Conservation (phyloP, 2,888 invertebrate species). For the Gandaritis pyraliata region DNA sequence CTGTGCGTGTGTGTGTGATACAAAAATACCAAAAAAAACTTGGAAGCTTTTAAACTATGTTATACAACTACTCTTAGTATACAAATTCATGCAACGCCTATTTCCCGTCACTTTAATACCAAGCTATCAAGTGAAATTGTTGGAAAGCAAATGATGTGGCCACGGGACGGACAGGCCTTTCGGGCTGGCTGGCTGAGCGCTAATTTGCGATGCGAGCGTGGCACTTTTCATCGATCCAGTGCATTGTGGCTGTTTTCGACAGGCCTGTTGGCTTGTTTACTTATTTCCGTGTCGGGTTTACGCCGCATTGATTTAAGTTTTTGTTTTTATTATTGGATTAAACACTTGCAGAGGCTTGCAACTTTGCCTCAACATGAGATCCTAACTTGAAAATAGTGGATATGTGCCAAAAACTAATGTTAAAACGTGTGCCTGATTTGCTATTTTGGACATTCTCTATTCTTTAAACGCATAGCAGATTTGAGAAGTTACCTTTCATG, state of each 20-base stretch:
- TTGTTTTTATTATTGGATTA: neutral
- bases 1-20: too few relatives aligned
- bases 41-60: too few relatives aligned
- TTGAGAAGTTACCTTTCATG: too few relatives aligned
- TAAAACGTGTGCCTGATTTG: too few relatives aligned
- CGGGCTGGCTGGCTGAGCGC: constrained; percentile 65
- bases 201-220: constrained; percentile 69
- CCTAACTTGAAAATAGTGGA: too few relatives aligned
- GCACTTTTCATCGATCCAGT: constrained; percentile 60
- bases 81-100: constrained; percentile 14
- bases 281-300: constrained; percentile 9
- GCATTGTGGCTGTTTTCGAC: constrained; percentile 35
- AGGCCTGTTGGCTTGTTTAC: constrained; percentile 13
- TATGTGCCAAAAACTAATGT: too few relatives aligned
- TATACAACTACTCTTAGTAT: neutral
- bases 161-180: constrained; percentile 62
- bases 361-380: too few relatives aligned
- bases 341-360: too few relatives aligned
- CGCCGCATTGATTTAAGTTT: constrained; percentile 1
- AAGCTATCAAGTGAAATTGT: constrained; percentile 49
- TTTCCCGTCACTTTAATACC: constrained; percentile 25
- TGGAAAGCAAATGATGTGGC: constrained; percentile 68
- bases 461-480: too few relatives aligned
- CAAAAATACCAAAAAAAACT: too few relatives aligned
- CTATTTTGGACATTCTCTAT: too few relatives aligned